A percentile compares a stretch with the other conserved stretches of the same genome.
Evolutionary conservation across 2,113 vertebrate genomes (phyloP).

Genomic region (Heptranchias perlo): DNA sequence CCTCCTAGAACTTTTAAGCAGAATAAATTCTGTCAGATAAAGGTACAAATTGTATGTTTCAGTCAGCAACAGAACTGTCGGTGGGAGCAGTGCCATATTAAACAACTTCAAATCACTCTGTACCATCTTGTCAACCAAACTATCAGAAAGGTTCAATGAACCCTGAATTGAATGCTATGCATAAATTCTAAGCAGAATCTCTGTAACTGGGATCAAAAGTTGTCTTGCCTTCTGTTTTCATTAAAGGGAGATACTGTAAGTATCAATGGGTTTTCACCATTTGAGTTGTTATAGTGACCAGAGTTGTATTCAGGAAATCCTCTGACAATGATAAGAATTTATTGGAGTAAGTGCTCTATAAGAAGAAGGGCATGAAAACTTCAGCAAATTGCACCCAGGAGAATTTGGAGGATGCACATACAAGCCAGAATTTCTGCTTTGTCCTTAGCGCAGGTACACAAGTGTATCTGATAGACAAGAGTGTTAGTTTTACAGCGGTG

Average conservation of each 20-base stretch:
- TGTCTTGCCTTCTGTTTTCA: not conserved
- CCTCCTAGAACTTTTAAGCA: not conserved
- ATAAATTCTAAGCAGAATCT: not conserved
- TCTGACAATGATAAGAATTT: conserved; percentile 2
- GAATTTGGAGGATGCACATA: not conserved
- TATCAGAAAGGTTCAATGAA: not conserved
- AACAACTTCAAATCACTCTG: not conserved
- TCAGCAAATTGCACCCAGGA: not conserved
- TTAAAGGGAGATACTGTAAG: not conserved
- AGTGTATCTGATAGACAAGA: not conserved
- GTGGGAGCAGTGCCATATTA: not conserved
- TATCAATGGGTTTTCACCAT: not conserved
- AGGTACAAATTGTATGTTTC: not conserved
- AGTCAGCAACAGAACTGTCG: not conserved
- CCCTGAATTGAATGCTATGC: not conserved
- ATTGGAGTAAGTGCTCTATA: not conserved
- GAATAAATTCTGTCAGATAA: not conserved
- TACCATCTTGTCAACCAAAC: too few species aligned
- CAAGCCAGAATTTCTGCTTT: not conserved
- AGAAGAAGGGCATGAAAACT: not conserved
- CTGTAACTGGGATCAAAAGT: not conserved
- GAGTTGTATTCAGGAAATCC: not conserved
- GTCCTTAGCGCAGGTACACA: not conserved
- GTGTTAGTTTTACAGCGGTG: not conserved
- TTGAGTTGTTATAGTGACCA: not conserved